Base-by-base conservation (phyloP, 2,888 invertebrate species). In the Oscheius sp. region DNA sequence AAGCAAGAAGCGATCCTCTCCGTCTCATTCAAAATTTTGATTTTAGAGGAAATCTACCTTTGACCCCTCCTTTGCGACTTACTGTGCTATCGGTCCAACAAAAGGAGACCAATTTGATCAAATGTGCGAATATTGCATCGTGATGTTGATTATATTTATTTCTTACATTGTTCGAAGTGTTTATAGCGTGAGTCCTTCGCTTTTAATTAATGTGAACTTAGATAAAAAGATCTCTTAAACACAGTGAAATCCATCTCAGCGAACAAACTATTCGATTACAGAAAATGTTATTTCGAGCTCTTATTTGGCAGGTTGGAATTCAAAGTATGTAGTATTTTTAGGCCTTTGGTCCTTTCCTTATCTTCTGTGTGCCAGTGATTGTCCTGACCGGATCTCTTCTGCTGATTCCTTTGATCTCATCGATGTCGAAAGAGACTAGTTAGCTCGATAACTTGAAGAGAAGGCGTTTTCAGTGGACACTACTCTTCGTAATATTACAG, bases 281-380 rank as follows among this genome's bases (percentile, higher is more conserved):
- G 59, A 41, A 41, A 24, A 59, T 59, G 59, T 30, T 59, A 2
- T 9, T 59, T 14, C 24, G 28, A 4, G 59, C 59, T 12, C 28
- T 59, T 8, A 20, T 59, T 24, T 59, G 59, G 59, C 56, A 56
- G 56, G 56, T 56, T 12, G 17, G 32, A 9, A 3, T 20, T 14
- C 38, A 0, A 8, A 22, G 47, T 49, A 32, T 26, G 12, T 24
- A 47, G 12, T 12, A 12, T 20, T 24, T 47, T 28, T 36, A 54
- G 54, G 36, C 20, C n/a, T 14, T 33, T 12, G 20, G 32, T 17
- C 54, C 54, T 4, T 54, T 54, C 4, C 20, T 17, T 5, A 32
- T 54, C 14, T 17, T 54, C 1, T 33, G 32, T n/a, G 54, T 54
- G 20, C 54, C 54, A 2, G 32, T 32, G 1, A 20, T 54, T 2